phyloP scores from a whole-genome alignment of 2,888 invertebrate species.

The Lysandra bellargus region DNA sequence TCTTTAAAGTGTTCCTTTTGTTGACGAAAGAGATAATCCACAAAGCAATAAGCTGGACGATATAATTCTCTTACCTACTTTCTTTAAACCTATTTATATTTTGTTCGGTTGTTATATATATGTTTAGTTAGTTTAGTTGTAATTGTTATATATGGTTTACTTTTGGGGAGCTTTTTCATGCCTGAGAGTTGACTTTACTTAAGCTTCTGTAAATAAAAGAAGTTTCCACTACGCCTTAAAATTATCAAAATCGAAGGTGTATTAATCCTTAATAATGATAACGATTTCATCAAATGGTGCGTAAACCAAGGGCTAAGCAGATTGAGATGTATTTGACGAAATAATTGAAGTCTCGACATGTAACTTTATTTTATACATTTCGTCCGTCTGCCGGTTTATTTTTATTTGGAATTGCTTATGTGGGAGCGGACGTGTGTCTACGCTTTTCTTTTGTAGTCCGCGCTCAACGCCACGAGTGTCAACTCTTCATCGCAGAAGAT shows the following conservation, averaged over 20 bases:
- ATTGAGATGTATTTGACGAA: constrained; percentile 4
- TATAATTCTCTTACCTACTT: background rate
- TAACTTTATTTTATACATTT: constrained; percentile 35
- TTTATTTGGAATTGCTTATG: constrained; percentile 58
- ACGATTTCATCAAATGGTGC: background rate
- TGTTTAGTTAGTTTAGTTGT: too few relatives aligned
- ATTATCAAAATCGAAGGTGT: background rate
- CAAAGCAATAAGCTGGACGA: background rate
- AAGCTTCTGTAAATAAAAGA: background rate
- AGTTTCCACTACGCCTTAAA: background rate
- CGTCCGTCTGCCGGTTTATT: constrained; percentile 56
- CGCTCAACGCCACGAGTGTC: constrained; percentile 39
- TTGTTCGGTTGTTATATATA: too few relatives aligned
- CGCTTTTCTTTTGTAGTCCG: constrained; percentile 56
- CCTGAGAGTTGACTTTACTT: too few relatives aligned
- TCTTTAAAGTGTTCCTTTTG: background rate
- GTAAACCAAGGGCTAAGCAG: background rate
- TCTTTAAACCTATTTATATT: background rate
- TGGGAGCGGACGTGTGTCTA: constrained; percentile 65
- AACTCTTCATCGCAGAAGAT: constrained; percentile 29
- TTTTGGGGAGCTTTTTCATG: too few relatives aligned
- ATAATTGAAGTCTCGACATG: constrained; percentile 21
- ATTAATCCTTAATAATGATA: background rate
- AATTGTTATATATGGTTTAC: too few relatives aligned
- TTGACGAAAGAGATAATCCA: background rate